Evolutionary conservation across 2,113 vertebrate genomes (phyloP).

Genomic region (Laticauda laticaudata): DNA sequence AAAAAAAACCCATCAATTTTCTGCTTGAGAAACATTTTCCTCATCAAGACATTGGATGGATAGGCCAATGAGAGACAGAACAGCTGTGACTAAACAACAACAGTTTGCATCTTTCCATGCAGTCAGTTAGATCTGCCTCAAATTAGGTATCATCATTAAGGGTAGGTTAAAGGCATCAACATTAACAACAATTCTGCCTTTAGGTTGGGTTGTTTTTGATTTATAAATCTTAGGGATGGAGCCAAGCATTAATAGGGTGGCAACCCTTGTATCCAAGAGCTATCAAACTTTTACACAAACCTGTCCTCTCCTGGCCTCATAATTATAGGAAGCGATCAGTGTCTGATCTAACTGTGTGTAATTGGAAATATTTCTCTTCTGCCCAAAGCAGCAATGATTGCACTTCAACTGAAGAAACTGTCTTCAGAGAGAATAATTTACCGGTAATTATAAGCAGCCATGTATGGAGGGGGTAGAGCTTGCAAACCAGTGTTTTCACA

Average conservation of each 20-base stretch:
- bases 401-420: background rate
- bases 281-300: background rate
- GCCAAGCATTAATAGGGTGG: background rate
- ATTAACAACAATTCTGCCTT: background rate
- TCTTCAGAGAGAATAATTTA: background rate
- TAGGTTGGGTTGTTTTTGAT: background rate
- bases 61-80: background rate
- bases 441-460: background rate
- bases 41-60: background rate
- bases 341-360: background rate
- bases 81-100: background rate
- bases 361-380: background rate
- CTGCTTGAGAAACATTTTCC: background rate
- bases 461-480: background rate
- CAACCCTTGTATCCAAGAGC: background rate
- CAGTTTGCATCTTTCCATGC: background rate
- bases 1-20: background rate
- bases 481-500: background rate
- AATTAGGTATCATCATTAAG: background rate
- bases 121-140: background rate
- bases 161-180: background rate
- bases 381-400: background rate
- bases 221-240: background rate
- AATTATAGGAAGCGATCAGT: background rate
- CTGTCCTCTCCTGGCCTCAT: background rate